A percentile compares a stretch with the other conserved stretches of the same genome.
Evolutionary conservation across 1,140 invertebrate genomes (phyloP).

Genomic region (Berghia stephanieae): DNA sequence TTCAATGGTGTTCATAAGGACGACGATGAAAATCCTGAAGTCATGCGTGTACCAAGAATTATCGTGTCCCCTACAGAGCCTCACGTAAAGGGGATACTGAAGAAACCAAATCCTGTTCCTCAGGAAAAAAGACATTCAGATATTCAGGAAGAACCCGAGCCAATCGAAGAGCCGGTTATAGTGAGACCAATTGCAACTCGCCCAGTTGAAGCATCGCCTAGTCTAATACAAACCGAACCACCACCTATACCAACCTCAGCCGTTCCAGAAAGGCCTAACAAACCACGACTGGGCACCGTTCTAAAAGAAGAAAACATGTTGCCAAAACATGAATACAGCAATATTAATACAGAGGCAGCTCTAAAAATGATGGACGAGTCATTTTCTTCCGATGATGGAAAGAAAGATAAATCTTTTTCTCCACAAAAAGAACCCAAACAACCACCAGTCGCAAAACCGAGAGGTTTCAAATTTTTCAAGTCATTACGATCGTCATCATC

Average conservation of each 20-base stretch:
- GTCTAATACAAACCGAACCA: background rate
- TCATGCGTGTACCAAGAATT: conserved; percentile 18
- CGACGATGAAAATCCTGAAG: conserved; percentile 14
- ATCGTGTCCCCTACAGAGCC: conserved; percentile 29
- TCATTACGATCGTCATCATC: conserved; percentile 20
- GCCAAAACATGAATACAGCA: background rate
- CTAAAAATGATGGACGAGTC: background rate
- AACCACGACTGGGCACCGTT: background rate
- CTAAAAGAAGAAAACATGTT: background rate
- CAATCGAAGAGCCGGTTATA: conserved; percentile 14
- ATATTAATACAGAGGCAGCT: no score
- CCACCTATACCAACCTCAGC: conserved; percentile 11
- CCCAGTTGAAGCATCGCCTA: conserved; percentile 3
- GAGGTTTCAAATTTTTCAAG: conserved; percentile 28
- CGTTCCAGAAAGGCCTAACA: background rate
- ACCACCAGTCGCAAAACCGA: background rate
- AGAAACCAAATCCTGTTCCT: background rate
- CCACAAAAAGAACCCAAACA: background rate
- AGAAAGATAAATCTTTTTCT: background rate
- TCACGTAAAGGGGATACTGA: conserved; percentile 28
- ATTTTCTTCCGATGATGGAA: background rate
- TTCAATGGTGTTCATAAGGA: conserved; percentile 13
- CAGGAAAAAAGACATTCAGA: conserved; percentile 30
- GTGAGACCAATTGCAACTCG: conserved; percentile 13
- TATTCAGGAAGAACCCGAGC: conserved; percentile 23